A percentile compares a stretch with the other conserved stretches of the same genome.
phyloP scores from a whole-genome alignment of 2,113 vertebrate genomes.

The Sciurus niger region DNA sequence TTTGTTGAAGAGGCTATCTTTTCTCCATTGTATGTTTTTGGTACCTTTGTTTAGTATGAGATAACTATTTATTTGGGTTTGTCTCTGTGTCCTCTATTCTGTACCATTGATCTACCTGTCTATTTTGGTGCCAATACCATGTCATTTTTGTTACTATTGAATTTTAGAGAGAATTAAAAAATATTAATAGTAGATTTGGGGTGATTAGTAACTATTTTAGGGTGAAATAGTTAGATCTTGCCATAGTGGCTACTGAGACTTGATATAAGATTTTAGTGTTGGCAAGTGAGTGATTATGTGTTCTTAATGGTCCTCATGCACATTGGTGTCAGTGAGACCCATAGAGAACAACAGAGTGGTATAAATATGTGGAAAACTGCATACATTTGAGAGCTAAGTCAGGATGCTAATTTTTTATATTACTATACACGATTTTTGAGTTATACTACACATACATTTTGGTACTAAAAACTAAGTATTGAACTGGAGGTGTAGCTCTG shows the following conservation, averaged over 20 bases:
- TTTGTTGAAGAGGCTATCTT: too few relatives aligned
- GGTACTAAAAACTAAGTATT: background rate
- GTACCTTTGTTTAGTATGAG: too few relatives aligned
- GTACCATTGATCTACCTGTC: too few relatives aligned
- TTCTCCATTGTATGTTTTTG: too few relatives aligned
- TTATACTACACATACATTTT: background rate
- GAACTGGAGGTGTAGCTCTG: background rate
- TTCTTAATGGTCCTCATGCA: slow-evolving; percentile 6
- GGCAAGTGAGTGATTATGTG: background rate
- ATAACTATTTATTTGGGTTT: too few relatives aligned
- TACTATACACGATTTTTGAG: background rate
- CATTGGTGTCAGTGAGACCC: background rate
- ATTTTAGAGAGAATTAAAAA: background rate
- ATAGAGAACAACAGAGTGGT: background rate
- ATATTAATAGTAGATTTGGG: background rate
- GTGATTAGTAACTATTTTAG: background rate
- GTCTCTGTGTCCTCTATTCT: too few relatives aligned
- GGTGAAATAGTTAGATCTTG: background rate
- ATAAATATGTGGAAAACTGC: background rate
- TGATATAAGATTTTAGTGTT: background rate
- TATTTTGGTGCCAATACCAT: too few relatives aligned
- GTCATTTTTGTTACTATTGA: background rate
- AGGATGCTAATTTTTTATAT: background rate
- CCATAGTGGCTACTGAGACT: background rate
- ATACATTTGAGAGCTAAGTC: background rate